Evolutionary conservation across 23 tunicate genomes (phyloP), one percentile per base, ranked within the genome.

Genomic region (Aplidium turbinatum): DNA sequence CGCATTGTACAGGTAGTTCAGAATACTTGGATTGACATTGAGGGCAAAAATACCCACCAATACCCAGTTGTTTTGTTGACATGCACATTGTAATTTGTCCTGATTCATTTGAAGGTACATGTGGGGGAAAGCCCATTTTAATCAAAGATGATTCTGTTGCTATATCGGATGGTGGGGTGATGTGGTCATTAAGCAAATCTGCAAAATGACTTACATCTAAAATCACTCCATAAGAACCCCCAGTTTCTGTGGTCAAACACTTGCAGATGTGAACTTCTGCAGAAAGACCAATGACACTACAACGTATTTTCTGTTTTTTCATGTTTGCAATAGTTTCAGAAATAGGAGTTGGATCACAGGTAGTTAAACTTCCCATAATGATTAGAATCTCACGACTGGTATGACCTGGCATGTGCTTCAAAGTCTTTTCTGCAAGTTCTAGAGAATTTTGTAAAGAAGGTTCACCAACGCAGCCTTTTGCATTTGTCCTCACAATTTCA

Each of bases 101-200:
- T 2, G 81, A 38, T 31, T 78, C 46, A 16, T 36, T 46, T 9
- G 73, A 27, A 0, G 95, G 31, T 34, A 82, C 73, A 57, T 78
- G 94, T 9, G 71, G 82, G 1, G 99, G 99, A 68, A 94, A 94
- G 20, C 99, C 99, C 99, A 94, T 94, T 77, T 80, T 87, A 45
- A 94, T 90, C 38, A 94, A 70, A 0, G 89, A 83, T 3, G 95
- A 84, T 40, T 94, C 95, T n/a, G 74, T 77, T n/a, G 79, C 9
- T 29, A 58, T 24, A 26, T 69, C 85, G 23, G 61, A 35, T 32
- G 99, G 95, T 24, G 99, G 99, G 6, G 82, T 39, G 25, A 90
- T 74, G 38, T 82, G 87, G 50, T 83, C 92, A 45, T 69, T 83
- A 26, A 94, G 50, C 33, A 87, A 25, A 47, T 87, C 99, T 25